A percentile compares a stretch with the other conserved stretches of the same genome.
phyloP scores from a whole-genome alignment of 2,113 vertebrate species.

The Leucosticte australis region DNA sequence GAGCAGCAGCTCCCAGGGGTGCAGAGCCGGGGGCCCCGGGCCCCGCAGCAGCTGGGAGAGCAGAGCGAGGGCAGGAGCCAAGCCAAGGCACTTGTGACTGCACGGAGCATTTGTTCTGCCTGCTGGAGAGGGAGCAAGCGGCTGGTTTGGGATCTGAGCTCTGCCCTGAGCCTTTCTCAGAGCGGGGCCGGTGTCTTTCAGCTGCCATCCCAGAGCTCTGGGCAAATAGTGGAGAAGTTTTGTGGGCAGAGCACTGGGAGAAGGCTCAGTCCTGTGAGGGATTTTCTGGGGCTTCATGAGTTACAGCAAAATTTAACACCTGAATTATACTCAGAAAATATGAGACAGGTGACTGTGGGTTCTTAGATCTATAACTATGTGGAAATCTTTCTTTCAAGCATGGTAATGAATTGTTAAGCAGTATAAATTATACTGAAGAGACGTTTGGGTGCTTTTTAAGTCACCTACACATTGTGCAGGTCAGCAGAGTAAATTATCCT shows the following conservation, averaged over 20 bases:
- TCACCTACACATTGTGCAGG: neutral
- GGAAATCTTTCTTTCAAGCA: neutral
- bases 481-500: neutral
- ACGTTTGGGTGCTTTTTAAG: neutral
- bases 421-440: neutral
- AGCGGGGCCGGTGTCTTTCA: fast-evolving
- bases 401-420: neutral
- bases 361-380: neutral
- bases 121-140: neutral
- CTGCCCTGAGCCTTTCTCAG: neutral
- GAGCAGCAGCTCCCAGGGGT: neutral
- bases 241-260: neutral
- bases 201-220: neutral
- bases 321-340: neutral
- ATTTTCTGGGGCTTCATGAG: neutral
- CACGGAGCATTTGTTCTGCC: neutral
- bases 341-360: neutral
- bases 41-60: neutral
- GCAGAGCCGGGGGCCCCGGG: neutral
- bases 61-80: neutral
- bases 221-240: fast-evolving
- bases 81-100: neutral
- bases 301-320: neutral
- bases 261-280: neutral
- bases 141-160: neutral